Base-by-base conservation (phyloP, 2,888 invertebrate species). In the Erebia aethiops region DNA sequence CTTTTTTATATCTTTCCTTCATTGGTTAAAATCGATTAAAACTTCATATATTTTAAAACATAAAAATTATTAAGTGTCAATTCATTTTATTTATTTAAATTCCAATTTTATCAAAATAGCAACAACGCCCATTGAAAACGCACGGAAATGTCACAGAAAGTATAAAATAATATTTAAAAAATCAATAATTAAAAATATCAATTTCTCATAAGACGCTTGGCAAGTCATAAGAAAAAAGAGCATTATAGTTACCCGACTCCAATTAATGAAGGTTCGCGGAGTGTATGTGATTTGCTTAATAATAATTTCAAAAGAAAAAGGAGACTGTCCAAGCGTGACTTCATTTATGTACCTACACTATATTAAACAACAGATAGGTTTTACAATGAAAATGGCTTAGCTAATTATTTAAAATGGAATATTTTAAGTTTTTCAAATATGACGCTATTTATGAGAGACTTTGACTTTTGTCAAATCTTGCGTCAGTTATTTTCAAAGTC, bases 201-300 rank as follows among this genome's bases (percentile, higher is more conserved):
- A 69, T 65, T 68, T 71, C 67, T 82, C 81, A 86, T 83, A 86
- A 84, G 84, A 84, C 80, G 81, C 79, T 81, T 86, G 88, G 88
- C 88, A 88, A 87, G 88, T 84, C 78, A 79, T 76, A 80, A 79
- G 74, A 78, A 70, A 77, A 76, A 77, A 68, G 74, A 70, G 62
- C 70, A 76, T 78, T 71, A 57, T 46, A 61, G 21, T 62, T 21
- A 62, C 49, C 46, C 62, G 62, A 62, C 62, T 62, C 49, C 62
- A 62, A 62, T 2, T 13, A 61, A 43, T 16, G 16, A 14, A 16
- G 41, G 1, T 58, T 13, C 13, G 4, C 8, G 4, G 10, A 2
- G 5, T 41, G 52, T 43, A 9, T 43, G 35, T 41, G 54, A 54
- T 54, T 9, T 9, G 10, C 2, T 18, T 54, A 26, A 56, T 11